These are phyloP conservation scores for Drosophila maculinotata DNA, from an alignment of 2,888 invertebrate genomes.

Conservation along the genomic window DNA sequence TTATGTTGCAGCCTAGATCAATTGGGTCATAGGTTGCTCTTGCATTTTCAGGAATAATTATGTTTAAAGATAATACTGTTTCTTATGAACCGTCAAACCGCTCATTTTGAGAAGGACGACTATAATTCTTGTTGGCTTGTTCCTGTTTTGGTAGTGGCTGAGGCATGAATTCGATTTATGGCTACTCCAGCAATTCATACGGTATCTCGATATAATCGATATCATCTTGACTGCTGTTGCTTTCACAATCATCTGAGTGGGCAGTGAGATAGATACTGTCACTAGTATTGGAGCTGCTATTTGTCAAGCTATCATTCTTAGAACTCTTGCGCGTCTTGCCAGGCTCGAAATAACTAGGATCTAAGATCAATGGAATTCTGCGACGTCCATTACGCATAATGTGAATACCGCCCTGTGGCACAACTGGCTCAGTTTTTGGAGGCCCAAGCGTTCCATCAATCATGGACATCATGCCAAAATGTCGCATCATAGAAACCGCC, in stretches of 20 bases:
- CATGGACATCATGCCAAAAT: slow-evolving; percentile 73
- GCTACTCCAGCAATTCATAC: slow-evolving; percentile 16
- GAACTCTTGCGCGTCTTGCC: slow-evolving; percentile 19
- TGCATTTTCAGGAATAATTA: no score
- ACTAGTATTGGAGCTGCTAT: background rate
- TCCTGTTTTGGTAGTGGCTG: background rate
- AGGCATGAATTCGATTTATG: background rate
- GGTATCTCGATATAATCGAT: slow-evolving; percentile 21
- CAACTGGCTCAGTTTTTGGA: slow-evolving; percentile 26
- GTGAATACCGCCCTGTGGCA: slow-evolving; percentile 51
- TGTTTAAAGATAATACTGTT: no score
- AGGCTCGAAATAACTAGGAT: slow-evolving; percentile 71
- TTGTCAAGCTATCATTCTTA: background rate
- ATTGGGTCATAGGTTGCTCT: no score
- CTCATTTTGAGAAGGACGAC: no score
- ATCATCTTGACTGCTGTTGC: background rate
- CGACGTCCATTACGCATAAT: slow-evolving; percentile 63
- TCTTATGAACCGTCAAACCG: no score
- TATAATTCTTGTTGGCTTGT: background rate
- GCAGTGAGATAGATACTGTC: background rate
- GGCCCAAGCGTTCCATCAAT: slow-evolving; percentile 1
- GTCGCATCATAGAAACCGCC: slow-evolving; percentile 80
- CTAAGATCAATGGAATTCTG: slow-evolving; percentile 70
- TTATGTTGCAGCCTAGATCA: no score
- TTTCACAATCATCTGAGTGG: background rate